Base-by-base conservation (phyloP, 2,888 invertebrate species). In the Drosophila neotestacea region DNA sequence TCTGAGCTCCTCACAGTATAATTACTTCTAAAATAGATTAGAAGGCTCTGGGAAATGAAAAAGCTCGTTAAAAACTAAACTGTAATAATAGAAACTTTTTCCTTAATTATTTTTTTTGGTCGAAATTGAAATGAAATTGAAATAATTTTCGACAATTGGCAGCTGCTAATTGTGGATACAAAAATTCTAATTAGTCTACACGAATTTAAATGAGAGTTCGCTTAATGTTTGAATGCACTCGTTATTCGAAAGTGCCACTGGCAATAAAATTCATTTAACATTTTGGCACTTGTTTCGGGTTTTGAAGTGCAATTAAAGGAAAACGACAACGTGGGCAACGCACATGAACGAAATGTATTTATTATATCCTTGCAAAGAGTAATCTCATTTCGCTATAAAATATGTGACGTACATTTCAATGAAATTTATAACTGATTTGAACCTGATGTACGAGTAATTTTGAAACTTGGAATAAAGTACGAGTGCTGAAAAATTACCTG, bases 241-340 rank as follows among this genome's bases (percentile, higher is more conserved):
- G 64, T 58, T 44, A 59, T 55, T 55, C 55, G 47, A 55, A 63
- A 68, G 46, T 65, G 76, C 76, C 65, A 42, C 38, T 48, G 48
- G 73, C 67, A 76, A 70, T 73, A 54, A 81, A 81, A 76, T 73
- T 55, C 50, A 67, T 76, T 76, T 58, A 73, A 68, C 70, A 85
- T 79, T 70, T 76, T 56, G 63, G 68, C 69, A 82, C 66, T 85
- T 76, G 76, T 72, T 66, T 48, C 44, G 13, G 22, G 41, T 52
- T 71, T 81, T 56, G 28, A 79, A 68, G 66, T 72, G 77, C 74
- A 79, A 77, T 85, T 71, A 85, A 79, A 65, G 73, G 42, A 50
- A 50, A 42, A n/a, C 60, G 46, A 50, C 60, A 56, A 56, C 30
- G 30, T 54, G 41, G 41, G 6, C 11, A 44, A 9, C 22, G 13